Evolutionary conservation across 2,113 vertebrate species (phyloP).

Genomic region (Paracanthobrama guichenoti): DNA sequence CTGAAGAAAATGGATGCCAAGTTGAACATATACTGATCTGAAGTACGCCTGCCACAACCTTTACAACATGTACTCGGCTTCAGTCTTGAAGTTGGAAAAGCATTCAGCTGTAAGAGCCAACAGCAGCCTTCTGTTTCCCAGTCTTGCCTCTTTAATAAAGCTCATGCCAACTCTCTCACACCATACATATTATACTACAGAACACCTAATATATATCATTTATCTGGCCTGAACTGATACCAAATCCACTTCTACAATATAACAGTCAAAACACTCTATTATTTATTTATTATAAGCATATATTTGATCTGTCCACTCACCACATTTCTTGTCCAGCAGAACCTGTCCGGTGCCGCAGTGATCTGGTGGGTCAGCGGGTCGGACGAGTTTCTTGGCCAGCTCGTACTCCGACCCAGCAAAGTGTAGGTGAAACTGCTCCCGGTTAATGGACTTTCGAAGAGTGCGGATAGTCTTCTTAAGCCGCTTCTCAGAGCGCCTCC

Average conservation of each 20-base stretch:
- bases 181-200: conserved; percentile 1
- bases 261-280: neutral
- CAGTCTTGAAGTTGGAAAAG: neutral
- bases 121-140: neutral
- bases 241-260: neutral
- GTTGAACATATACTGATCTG: conserved; percentile 10
- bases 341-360: conserved; percentile 82
- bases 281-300: neutral
- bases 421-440: conserved; percentile 91
- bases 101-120: conserved; percentile 19
- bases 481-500: conserved; percentile 88
- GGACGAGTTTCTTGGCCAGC: conserved; percentile 75
- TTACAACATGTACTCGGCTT: neutral
- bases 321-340: conserved; percentile 82
- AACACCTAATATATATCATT: neutral
- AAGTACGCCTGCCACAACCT: conserved; percentile 10
- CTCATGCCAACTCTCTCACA: conserved; percentile 22
- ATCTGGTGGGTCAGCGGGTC: conserved; percentile 71
- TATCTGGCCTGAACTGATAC: conserved; percentile 2
- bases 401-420: conserved; percentile 84
- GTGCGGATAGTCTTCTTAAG: conserved; percentile 91
- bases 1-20: neutral
- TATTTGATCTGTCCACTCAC: conserved; percentile 75
- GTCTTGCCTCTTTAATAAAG: conserved; percentile 11
- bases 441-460: conserved; percentile 88